Conservation (phyloP, 2,888 invertebrate species). For the Drosophila mettleri region DNA sequence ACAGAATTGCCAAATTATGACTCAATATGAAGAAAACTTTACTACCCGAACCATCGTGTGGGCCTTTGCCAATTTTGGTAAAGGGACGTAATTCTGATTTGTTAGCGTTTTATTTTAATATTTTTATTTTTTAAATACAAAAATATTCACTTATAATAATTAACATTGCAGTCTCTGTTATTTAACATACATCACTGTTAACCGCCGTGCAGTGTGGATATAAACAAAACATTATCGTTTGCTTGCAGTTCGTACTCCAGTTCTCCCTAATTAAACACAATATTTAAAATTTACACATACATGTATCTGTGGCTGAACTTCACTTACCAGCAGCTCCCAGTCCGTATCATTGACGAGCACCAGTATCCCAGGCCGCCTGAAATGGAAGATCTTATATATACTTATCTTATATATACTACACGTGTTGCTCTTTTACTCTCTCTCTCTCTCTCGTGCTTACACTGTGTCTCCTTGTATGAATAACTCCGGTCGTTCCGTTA, state of each 20-base stretch:
- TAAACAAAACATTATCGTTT: constrained; percentile 91
- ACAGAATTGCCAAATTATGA: rapidly evolving
- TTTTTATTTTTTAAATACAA: constrained; percentile 11
- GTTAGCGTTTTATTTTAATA: neutral
- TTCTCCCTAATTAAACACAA: constrained; percentile 86
- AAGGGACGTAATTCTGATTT: constrained; percentile 80
- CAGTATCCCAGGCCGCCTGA: constrained; percentile 93
- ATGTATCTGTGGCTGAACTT: neutral
- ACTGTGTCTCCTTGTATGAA: constrained; percentile 86
- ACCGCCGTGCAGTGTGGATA: constrained; percentile 94
- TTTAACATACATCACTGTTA: constrained; percentile 82
- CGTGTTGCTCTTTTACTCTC: neutral
- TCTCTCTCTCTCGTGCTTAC: constrained; percentile 72
- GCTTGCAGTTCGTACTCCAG: constrained; percentile 89
- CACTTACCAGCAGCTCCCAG: constrained; percentile 92
- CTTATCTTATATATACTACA: neutral
- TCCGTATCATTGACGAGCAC: constrained; percentile 97
- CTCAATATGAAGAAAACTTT: constrained; percentile 64
- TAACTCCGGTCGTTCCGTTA: constrained; percentile 93
- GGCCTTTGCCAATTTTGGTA: constrained; percentile 71
- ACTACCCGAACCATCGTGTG: constrained; percentile 70
- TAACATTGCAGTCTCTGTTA: neutral
- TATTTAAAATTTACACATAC: constrained; percentile 63
- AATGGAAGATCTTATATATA: constrained; percentile 12
- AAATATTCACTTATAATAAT: constrained; percentile 5